Conservation (phyloP, 1,140 invertebrate species). For the Ostrea edulis region DNA sequence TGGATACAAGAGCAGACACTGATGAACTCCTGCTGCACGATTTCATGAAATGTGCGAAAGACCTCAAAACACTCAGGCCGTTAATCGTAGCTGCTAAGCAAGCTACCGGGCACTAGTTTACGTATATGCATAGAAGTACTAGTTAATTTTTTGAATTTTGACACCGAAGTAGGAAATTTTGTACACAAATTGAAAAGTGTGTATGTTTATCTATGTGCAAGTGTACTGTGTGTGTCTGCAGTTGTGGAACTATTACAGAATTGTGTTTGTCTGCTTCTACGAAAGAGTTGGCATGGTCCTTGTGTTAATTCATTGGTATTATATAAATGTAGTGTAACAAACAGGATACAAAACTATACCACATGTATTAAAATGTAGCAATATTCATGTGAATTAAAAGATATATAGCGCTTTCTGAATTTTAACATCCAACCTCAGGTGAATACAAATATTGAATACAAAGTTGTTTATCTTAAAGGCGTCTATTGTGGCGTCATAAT, state of each 20-base stretch:
- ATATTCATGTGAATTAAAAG: too few relatives aligned
- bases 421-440: too few relatives aligned
- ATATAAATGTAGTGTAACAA: too few relatives aligned
- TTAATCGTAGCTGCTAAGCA: slow-evolving; percentile 99
- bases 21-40: slow-evolving; percentile 95
- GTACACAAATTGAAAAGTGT: background rate
- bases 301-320: background rate
- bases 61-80: slow-evolving; percentile 94
- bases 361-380: too few relatives aligned
- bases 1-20: slow-evolving; percentile 93
- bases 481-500: too few relatives aligned
- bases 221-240: background rate
- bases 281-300: background rate
- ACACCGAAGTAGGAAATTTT: background rate
- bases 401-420: too few relatives aligned
- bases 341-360: too few relatives aligned
- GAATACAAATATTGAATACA: too few relatives aligned
- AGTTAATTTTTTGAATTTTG: background rate
- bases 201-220: background rate
- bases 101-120: slow-evolving; percentile 78
- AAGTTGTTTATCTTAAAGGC: too few relatives aligned
- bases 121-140: background rate
- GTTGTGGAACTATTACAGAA: too few relatives aligned
- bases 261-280: background rate
- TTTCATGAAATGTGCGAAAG: slow-evolving; percentile 95